Evolutionary conservation across 2,113 vertebrate genomes (phyloP), one percentile per base, ranked within the genome.

Genomic region (Accipiter cooperii): DNA sequence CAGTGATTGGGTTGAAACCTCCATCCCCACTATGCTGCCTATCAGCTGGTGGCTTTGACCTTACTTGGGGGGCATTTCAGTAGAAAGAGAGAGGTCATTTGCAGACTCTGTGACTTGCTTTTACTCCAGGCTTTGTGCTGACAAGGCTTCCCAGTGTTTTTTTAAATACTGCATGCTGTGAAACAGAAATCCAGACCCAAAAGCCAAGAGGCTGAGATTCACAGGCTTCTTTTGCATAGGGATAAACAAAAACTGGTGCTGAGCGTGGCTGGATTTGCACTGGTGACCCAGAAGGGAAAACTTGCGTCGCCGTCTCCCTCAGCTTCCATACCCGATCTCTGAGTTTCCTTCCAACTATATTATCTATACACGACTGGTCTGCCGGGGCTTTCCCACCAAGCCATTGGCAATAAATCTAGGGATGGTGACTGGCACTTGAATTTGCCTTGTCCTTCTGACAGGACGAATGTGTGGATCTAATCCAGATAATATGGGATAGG

Each of bases 381-480:
- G 22, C 52, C 0, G 5, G 60, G 68, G 40, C 40, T 92, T 93
- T 63, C 76, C 76, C 64, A 86, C 12, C 33, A 34, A 71, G 13
- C 31, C 65, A 16, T 9, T 33, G 66, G 54, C 68, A 60, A 78
- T 87, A 86, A 89, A 89, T 97, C 81, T 34, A 20, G 3, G 1
- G 78, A 34, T 46, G 51, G 49, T 90, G 88, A 68, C 73, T 94
- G 93, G 65, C 65, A 49, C 40, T 65, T 74, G 96, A 79, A 61
- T 92, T 58, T 81, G 51, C 74, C 73, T 86, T 52, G 69, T 89
- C 86, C 79, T 92, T 70, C 87, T 90, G 94, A 88, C 89, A 89
- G 83, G 54, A 93, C 0, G 0, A 91, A 90, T 57, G 54, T 70
- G 92, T 73, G 90, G 61, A 34, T 93, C 38, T 94, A 83, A 94